Evolutionary conservation across 2,797 vertebrate species (phyloP).

Genomic region (Neomorphus geoffroyi): DNA sequence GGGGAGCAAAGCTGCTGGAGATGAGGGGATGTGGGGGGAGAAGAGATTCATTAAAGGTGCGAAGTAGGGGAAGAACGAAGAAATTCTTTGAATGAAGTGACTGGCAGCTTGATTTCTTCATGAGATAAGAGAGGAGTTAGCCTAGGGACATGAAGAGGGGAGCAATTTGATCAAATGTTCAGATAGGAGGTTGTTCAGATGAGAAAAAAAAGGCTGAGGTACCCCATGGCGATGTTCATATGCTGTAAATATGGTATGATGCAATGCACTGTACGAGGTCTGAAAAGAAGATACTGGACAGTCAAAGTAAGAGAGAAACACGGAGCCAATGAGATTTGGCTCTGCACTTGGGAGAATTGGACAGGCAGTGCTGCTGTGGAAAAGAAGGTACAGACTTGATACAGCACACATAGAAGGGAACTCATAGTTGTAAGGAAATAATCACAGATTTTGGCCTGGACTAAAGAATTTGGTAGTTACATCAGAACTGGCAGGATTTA

Average conservation of each 20-base stretch:
- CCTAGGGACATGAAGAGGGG: background rate
- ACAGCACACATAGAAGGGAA: background rate
- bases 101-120: background rate
- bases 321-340: background rate
- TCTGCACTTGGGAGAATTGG: background rate
- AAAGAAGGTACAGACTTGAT: background rate
- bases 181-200: background rate
- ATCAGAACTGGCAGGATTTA: background rate
- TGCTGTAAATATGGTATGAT: background rate
- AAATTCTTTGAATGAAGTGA: background rate
- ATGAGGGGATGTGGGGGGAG: constrained; percentile 17
- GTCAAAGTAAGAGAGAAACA: background rate
- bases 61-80: background rate
- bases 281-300: background rate
- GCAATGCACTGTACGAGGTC: background rate
- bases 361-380: background rate
- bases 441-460: background rate
- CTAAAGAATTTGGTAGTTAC: background rate
- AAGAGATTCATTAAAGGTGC: background rate
- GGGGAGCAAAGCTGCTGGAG: background rate
- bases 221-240: no score
- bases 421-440: background rate
- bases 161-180: background rate
- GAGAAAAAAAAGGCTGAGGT: no score
- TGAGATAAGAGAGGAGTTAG: background rate